A percentile compares a stretch with the other conserved stretches of the same genome.
Evolutionary conservation across 2,113 vertebrate species (phyloP).

Genomic region (Tonatia bakeri): DNA sequence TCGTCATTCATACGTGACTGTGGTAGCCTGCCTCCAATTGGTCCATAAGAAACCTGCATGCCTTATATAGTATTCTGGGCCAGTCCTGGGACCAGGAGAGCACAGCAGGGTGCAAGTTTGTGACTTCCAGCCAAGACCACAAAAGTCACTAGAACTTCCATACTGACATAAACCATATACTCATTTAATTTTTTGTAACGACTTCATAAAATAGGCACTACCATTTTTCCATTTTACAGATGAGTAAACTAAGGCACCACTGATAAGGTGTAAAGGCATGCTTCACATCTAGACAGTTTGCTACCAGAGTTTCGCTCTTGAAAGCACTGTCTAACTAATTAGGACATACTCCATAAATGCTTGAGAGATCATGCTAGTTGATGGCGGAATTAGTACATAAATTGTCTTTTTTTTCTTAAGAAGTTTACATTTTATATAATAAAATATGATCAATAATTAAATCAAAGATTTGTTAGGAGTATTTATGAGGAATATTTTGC

Average conservation of each 20-base stretch:
- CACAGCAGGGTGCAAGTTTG: neutral
- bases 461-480: neutral
- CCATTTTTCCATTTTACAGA: neutral
- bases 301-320: neutral
- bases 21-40: neutral
- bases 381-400: neutral
- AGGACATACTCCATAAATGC: neutral
- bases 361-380: neutral
- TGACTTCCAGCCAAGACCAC: neutral
- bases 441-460: neutral
- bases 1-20: neutral
- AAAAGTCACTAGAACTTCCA: neutral
- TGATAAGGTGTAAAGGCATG: neutral
- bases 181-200: neutral
- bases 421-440: neutral
- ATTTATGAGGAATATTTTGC: neutral
- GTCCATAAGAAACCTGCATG: neutral
- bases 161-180: neutral
- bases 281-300: neutral
- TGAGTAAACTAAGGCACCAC: neutral
- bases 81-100: neutral
- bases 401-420: neutral
- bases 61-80: neutral
- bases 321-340: neutral
- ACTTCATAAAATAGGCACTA: neutral